Evolutionary conservation across 2,113 vertebrate species (phyloP).

Genomic region (Cololabis saira): DNA sequence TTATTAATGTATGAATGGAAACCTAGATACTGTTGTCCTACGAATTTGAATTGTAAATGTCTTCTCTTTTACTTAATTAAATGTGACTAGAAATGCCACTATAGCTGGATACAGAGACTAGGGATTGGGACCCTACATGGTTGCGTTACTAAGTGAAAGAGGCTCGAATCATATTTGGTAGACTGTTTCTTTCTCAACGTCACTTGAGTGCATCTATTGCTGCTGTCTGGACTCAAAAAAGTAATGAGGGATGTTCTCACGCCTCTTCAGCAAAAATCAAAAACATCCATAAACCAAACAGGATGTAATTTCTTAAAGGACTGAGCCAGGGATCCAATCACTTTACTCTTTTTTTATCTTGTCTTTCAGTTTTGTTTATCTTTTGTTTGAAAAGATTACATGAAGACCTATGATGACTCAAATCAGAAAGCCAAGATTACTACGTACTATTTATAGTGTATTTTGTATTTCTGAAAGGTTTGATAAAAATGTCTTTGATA

Average conservation of each 20-base stretch:
- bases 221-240: slow-evolving; percentile 50
- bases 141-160: too few species aligned
- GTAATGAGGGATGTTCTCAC: slow-evolving; percentile 37
- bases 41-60: too few species aligned
- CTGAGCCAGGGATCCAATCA: slow-evolving; percentile 30
- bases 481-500: too few species aligned
- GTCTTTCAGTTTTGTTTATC: slow-evolving; percentile 40
- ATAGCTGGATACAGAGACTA: too few species aligned
- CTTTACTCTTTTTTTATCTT: slow-evolving; percentile 21
- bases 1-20: too few species aligned
- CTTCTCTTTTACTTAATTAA: too few species aligned
- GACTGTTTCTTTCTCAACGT: slow-evolving; percentile 47
- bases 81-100: too few species aligned
- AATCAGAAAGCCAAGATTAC: slow-evolving; percentile 43
- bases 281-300: slow-evolving; percentile 50
- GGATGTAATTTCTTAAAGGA: slow-evolving; percentile 60
- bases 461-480: too few species aligned
- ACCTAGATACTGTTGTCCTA: too few species aligned
- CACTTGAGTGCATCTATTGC: slow-evolving; percentile 27
- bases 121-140: too few species aligned
- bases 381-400: slow-evolving; percentile 47
- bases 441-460: slow-evolving; percentile 4
- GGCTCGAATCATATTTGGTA: neutral
- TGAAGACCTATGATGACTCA: slow-evolving; percentile 8
- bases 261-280: slow-evolving; percentile 19